Conservation (phyloP, 2,797 vertebrate genomes). For the Dermochelys coriacea region DNA sequence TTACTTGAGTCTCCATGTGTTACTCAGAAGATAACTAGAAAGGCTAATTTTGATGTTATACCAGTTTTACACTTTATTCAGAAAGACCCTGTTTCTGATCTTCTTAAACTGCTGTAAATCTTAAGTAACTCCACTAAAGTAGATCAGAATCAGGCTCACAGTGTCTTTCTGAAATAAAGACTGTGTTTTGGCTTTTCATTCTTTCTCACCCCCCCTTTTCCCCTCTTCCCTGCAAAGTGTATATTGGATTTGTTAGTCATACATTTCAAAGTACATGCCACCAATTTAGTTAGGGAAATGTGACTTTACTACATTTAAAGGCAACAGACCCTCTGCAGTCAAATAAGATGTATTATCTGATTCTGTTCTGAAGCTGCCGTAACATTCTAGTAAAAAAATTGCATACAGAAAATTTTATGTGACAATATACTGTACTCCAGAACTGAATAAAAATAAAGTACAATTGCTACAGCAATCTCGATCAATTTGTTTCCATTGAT, state of each 20-base stretch:
- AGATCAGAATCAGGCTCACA: neutral
- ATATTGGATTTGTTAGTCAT: slow-evolving; percentile 50
- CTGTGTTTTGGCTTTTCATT: neutral
- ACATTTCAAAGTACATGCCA: slow-evolving; percentile 42
- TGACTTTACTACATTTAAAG: slow-evolving; percentile 48
- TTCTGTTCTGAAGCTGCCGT: slow-evolving; percentile 44
- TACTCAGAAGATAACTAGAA: slow-evolving; percentile 9
- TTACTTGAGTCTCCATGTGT: neutral
- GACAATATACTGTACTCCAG: slow-evolving; percentile 46
- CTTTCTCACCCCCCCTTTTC: neutral
- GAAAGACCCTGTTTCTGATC: too few relatives aligned
- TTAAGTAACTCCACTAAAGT: too few relatives aligned
- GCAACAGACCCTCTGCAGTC: slow-evolving; percentile 39
- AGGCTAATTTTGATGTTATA: neutral
- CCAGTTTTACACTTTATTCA: neutral
- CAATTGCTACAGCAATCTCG: slow-evolving; percentile 23
- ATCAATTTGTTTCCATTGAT: slow-evolving; percentile 59
- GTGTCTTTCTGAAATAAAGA: slow-evolving; percentile 43
- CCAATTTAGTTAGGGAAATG: slow-evolving; percentile 36
- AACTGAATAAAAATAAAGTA: slow-evolving; percentile 63
- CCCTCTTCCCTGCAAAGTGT: neutral
- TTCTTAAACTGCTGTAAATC: too few relatives aligned
- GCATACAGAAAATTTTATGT: slow-evolving; percentile 48
- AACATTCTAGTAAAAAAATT: slow-evolving; percentile 58
- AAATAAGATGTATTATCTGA: slow-evolving; percentile 56